A percentile compares a stretch with the other conserved stretches of the same genome.
These are phyloP conservation scores for Scaptomyza hsui DNA, from an alignment of 1,140 invertebrate genomes.

Conservation along the genomic window DNA sequence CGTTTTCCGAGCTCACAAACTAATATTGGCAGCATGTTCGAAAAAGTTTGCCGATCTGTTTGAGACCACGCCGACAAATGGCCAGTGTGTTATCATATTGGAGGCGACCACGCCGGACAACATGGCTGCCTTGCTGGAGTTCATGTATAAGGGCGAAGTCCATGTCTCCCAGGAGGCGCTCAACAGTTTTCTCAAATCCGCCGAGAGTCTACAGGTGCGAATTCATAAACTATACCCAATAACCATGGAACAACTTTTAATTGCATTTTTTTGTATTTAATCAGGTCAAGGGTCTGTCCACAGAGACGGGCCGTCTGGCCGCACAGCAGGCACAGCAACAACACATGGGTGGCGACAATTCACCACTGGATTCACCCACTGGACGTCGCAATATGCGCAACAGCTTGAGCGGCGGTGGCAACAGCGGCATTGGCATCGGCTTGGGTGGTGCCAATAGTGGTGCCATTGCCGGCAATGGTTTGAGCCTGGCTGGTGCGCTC, in stretches of 20 bases:
- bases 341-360: constrained; percentile 76
- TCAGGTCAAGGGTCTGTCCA: constrained; percentile 91
- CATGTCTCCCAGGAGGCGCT: constrained; percentile 95
- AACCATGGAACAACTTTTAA: no score
- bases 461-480: constrained; percentile 48
- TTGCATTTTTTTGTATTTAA: no score
- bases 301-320: constrained; percentile 90
- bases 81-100: constrained; percentile 92
- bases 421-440: constrained; percentile 36
- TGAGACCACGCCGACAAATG: constrained; percentile 93
- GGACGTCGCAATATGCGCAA: constrained; percentile 80
- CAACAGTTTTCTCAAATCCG: constrained; percentile 94
- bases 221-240: no score
- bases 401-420: constrained; percentile 68
- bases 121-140: constrained; percentile 94
- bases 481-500: constrained; percentile 60
- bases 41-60: constrained; percentile 97
- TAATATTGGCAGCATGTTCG: constrained; percentile 96
- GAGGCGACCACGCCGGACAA: constrained; percentile 94
- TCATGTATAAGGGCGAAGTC: constrained; percentile 97
- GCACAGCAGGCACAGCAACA: constrained; percentile 87
- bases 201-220: constrained; percentile 95
- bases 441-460: constrained; percentile 29
- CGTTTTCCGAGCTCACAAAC: constrained; percentile 94
- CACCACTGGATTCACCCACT: constrained; percentile 76